A percentile compares a stretch with the other conserved stretches of the same genome.
These are phyloP conservation scores for Strigamia maritima DNA, from an alignment of 2,888 invertebrate genomes.

Conservation along the genomic window DNA sequence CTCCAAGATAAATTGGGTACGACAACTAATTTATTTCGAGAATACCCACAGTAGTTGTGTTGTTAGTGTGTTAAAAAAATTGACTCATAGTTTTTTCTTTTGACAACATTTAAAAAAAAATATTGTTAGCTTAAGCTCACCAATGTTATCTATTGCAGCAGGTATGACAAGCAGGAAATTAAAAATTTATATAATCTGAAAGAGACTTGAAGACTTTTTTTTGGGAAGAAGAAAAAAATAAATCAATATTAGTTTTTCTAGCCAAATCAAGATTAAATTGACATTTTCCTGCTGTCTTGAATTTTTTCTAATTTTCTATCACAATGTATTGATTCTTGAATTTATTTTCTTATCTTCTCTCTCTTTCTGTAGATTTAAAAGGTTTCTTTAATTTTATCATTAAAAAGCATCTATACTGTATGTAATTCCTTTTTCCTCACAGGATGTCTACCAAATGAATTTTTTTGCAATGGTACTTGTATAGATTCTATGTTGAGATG, in stretches of 20 bases:
- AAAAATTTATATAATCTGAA: neutral
- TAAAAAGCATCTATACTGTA: neutral
- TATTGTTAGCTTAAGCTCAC: neutral
- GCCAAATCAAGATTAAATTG: neutral
- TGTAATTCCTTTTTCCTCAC: neutral
- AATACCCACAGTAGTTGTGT: neutral
- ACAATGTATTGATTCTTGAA: neutral
- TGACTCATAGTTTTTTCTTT: no score
- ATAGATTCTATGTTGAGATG: constrained; percentile 54
- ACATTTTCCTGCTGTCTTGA: neutral
- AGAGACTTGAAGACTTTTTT: neutral
- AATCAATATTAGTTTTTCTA: no score
- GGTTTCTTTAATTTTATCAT: neutral
- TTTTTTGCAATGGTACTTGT: constrained; percentile 54
- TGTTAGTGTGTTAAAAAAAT: neutral
- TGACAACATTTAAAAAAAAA: neutral
- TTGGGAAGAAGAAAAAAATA: neutral
- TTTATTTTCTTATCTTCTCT: neutral
- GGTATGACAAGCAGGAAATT: neutral
- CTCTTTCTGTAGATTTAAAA: no score
- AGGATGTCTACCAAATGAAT: constrained; percentile 56
- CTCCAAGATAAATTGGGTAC: neutral
- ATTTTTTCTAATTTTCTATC: neutral
- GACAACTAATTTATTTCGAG: neutral
- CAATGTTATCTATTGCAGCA: neutral